A percentile compares a stretch with the other conserved stretches of the same genome.
Evolutionary conservation across 2,797 vertebrate genomes (phyloP).

Genomic region (Sebastes nivosus): DNA sequence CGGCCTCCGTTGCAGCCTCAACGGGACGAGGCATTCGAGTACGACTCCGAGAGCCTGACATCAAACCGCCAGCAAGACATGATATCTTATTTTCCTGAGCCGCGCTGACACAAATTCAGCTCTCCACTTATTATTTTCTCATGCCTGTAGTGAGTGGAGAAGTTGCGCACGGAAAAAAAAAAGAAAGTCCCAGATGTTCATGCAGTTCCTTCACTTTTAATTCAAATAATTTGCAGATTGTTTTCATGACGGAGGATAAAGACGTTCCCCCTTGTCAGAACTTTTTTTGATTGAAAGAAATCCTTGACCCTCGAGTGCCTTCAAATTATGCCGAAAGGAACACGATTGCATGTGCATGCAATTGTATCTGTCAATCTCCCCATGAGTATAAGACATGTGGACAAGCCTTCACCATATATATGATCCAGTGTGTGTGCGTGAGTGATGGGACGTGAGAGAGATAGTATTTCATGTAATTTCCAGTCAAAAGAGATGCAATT

Average conservation of each 20-base stretch:
- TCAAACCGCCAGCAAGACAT: conserved; percentile 95
- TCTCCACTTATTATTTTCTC: conserved; percentile 93
- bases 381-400: conserved; percentile 77
- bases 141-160: conserved; percentile 77
- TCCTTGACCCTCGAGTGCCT: conserved; percentile 78
- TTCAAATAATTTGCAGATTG: conserved; percentile 91
- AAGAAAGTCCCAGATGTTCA: conserved; percentile 88
- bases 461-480: conserved; percentile 18
- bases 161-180: conserved; percentile 75
- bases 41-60: conserved; percentile 93
- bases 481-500: conserved; percentile 30
- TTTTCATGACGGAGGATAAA: conserved; percentile 84
- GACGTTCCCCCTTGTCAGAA: conserved; percentile 85
- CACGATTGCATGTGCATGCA: conserved; percentile 82
- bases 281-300: conserved; percentile 73
- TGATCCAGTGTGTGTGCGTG: conserved; percentile 29
- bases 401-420: conserved; percentile 54
- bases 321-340: conserved; percentile 78
- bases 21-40: conserved; percentile 91
- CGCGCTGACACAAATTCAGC: conserved; percentile 94
- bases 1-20: conserved; percentile 86
- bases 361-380: conserved; percentile 82
- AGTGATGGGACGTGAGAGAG: background rate
- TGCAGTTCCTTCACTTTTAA: conserved; percentile 83
- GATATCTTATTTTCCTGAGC: conserved; percentile 99